phyloP scores from a whole-genome alignment of 1,140 invertebrate species.

The Atta colombica region DNA sequence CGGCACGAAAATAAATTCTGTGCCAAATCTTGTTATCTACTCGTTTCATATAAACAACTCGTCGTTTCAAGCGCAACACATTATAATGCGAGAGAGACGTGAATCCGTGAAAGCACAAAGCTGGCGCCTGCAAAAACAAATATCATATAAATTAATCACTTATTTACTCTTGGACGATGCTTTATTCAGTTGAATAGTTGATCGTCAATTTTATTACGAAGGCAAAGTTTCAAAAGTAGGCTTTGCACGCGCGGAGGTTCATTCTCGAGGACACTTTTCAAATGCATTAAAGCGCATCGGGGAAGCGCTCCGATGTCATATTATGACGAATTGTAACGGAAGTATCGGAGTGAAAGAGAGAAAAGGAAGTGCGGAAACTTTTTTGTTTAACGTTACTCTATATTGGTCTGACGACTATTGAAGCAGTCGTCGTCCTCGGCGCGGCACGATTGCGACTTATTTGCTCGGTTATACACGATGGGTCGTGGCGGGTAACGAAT shows the following conservation, averaged over 20 bases:
- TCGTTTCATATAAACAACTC: not conserved
- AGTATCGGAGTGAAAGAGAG: not conserved
- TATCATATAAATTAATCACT: not conserved
- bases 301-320: not conserved
- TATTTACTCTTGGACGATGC: not conserved
- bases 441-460: slow-evolving; percentile 51
- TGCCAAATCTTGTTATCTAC: not conserved
- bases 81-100: not conserved
- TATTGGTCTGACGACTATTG: not conserved
- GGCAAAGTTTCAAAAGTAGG: not conserved
- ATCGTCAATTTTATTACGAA: not conserved
- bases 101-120: not conserved
- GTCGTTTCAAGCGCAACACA: not conserved
- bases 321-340: not conserved
- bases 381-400: slow-evolving; percentile 1
- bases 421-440: slow-evolving; percentile 21
- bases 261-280: not conserved
- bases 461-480: slow-evolving; percentile 41
- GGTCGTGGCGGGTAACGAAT: slow-evolving; percentile 44
- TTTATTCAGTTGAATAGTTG: not conserved
- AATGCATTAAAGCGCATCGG: not conserved
- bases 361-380: not conserved
- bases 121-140: not conserved
- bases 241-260: not conserved
- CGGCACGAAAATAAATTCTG: not conserved